phyloP scores from a whole-genome alignment of 2,113 vertebrate species.

The Sinosuthora webbiana region DNA sequence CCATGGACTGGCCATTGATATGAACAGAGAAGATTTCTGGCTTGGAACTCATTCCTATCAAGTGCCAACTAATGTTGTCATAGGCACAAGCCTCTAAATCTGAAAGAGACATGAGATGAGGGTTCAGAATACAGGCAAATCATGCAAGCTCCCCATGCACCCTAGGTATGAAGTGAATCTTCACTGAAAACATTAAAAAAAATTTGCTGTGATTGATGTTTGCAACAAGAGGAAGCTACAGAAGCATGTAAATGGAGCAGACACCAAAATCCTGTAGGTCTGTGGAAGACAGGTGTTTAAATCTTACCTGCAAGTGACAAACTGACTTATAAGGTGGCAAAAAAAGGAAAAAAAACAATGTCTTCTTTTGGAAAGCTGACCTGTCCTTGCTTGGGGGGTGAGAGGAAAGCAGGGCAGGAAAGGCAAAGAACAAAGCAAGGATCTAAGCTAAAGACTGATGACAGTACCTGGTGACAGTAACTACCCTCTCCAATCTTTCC shows the following conservation, averaged over 20 bases:
- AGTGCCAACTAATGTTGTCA: constrained; percentile 84
- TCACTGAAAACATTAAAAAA: not conserved
- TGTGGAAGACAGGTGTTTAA: not conserved
- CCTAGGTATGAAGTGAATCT: not conserved
- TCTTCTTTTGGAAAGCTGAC: not conserved
- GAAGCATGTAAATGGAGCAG: not conserved
- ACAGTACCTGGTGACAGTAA: not conserved
- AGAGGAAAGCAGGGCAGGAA: not conserved
- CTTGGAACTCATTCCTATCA: constrained; percentile 90
- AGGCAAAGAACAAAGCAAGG: not conserved
- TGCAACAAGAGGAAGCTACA: not conserved
- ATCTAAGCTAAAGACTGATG: not conserved
- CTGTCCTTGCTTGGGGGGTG: not conserved
- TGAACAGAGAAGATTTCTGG: constrained; percentile 93
- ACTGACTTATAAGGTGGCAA: not conserved
- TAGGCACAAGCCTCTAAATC: constrained; percentile 81
- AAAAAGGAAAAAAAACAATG: not conserved
- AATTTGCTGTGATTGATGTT: not conserved
- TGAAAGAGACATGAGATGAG: constrained; percentile 54
- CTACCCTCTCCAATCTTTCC: not conserved
- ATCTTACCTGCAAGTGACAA: not conserved
- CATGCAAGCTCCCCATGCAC: not conserved
- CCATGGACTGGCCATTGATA: constrained; percentile 88
- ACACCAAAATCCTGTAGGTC: not conserved
- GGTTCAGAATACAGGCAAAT: not conserved